A percentile compares a stretch with the other conserved stretches of the same genome.
These are phyloP conservation scores for Rhynchophorus ferrugineus DNA, from an alignment of 1,140 invertebrate species.

Conservation along the genomic window DNA sequence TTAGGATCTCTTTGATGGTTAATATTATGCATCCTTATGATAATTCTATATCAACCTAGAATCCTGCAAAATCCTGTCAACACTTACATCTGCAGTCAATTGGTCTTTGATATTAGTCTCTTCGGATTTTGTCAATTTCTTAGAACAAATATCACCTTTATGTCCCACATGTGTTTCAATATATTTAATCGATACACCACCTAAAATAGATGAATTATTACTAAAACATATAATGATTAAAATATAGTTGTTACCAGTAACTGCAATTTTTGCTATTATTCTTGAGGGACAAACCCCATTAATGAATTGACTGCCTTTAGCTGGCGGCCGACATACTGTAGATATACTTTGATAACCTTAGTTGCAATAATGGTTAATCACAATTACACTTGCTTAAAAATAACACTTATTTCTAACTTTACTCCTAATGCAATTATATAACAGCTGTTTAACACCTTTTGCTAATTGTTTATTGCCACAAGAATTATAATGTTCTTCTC, in stretches of 20 bases:
- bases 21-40: constrained; percentile 7
- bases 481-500: neutral
- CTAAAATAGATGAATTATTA: neutral
- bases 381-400: neutral
- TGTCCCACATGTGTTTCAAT: neutral
- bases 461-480: neutral
- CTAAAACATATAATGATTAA: neutral
- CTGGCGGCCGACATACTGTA: neutral
- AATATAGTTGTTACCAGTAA: neutral
- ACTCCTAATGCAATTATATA: neutral
- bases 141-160: neutral
- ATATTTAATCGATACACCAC: neutral
- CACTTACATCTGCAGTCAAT: neutral
- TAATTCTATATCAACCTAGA: neutral
- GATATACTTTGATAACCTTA: neutral
- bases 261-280: neutral
- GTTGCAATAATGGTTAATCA: neutral
- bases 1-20: constrained; percentile 12
- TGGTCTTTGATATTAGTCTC: neutral
- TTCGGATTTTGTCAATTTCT: neutral
- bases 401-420: neutral
- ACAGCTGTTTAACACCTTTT: neutral
- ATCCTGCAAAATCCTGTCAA: neutral
- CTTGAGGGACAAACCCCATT: neutral
- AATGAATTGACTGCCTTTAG: neutral